Conservation (phyloP, 2,797 vertebrate genomes). For the Lepus oiostolus region DNA sequence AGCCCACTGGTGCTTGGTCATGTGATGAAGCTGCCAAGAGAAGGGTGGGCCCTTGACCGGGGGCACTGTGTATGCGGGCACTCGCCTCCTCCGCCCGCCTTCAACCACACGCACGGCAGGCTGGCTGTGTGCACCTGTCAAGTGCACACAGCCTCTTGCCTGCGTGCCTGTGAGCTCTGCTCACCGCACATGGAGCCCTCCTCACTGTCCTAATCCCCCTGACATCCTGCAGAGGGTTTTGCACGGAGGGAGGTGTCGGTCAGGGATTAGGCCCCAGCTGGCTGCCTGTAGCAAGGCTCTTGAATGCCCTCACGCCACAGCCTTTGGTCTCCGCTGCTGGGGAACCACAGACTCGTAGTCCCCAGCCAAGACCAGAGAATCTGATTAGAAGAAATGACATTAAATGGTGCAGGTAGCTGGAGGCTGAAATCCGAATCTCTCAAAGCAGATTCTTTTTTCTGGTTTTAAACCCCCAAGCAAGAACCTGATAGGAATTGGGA, state of each 20-base stretch:
- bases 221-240: constrained; percentile 45
- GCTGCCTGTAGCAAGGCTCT: constrained; percentile 50
- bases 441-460: neutral
- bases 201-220: neutral
- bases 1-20: neutral
- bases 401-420: constrained; percentile 18
- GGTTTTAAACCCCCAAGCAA: constrained; percentile 16
- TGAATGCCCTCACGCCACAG: constrained; percentile 48
- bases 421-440: constrained; percentile 63
- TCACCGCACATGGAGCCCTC: neutral
- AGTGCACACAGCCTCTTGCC: neutral
- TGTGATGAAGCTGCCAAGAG: constrained; percentile 52
- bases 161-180: neutral
- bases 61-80: neutral
- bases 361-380: constrained; percentile 66
- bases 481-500: neutral
- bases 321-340: constrained; percentile 2
- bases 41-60: neutral
- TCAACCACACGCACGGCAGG: neutral
- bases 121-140: neutral
- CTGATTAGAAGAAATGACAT: constrained; percentile 59
- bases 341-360: constrained; percentile 19
- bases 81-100: neutral
- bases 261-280: constrained; percentile 33
- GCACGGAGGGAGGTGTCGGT: neutral